These are phyloP conservation scores for Coptotermes formosanus DNA, from an alignment of 1,140 invertebrate species.

Conservation along the genomic window DNA sequence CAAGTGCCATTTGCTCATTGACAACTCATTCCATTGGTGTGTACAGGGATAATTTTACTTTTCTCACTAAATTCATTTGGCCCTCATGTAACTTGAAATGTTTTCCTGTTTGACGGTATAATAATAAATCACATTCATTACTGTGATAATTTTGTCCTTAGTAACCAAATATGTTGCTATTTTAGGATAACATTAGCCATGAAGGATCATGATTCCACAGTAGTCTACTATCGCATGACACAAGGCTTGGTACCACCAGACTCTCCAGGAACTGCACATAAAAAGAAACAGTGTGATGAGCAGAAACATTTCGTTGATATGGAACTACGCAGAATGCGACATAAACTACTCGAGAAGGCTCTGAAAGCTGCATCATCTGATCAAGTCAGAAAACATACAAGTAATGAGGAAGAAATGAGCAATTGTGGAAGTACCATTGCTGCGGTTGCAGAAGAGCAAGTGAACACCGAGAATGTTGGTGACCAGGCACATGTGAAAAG, in stretches of 20 bases:
- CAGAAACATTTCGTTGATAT: not conserved
- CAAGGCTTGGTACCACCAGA: conserved; percentile 45
- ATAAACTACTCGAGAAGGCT: not conserved
- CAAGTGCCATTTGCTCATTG: no score
- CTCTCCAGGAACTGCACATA: conserved; percentile 42
- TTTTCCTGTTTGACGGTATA: not conserved
- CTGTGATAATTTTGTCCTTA: not conserved
- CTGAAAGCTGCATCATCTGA: not conserved
- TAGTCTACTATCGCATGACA: conserved; percentile 46
- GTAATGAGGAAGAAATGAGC: no score
- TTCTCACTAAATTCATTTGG: no score
- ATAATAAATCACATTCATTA: not conserved
- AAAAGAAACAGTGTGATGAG: conserved; percentile 22
- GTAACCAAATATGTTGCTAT: not conserved
- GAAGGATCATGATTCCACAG: conserved; percentile 46
- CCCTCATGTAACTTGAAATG: no score
- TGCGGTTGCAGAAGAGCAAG: no score
- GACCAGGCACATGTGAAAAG: no score
- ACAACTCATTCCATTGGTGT: no score
- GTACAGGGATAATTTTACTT: no score
- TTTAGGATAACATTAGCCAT: conserved; percentile 49
- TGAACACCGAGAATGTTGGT: no score
- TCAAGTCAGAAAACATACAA: not conserved
- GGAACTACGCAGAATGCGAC: not conserved
- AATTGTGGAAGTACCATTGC: no score